These are phyloP conservation scores for Drosophila truncata DNA, from an alignment of 1,140 invertebrate species.

Conservation along the genomic window DNA sequence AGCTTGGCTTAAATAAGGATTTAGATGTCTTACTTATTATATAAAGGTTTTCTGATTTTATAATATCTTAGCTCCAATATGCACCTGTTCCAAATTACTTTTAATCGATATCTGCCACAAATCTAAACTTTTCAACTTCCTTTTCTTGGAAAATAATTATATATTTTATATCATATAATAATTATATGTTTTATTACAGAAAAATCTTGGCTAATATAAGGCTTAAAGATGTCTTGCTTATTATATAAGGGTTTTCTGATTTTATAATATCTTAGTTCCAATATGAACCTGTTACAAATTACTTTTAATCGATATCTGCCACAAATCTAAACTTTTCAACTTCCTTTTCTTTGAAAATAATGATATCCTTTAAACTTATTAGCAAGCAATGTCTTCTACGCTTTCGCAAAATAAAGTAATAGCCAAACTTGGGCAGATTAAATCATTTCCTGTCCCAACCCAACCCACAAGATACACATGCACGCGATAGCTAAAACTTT, in stretches of 20 bases:
- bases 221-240: too few species aligned
- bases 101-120: slow-evolving; percentile 2
- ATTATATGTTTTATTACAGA: too few species aligned
- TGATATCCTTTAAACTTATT: slow-evolving; percentile 37
- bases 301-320: slow-evolving; percentile 1
- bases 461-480: slow-evolving; percentile 29
- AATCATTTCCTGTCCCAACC: slow-evolving; percentile 63
- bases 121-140: slow-evolving; percentile 7
- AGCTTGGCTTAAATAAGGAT: background rate
- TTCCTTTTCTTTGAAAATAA: slow-evolving; percentile 14
- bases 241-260: background rate
- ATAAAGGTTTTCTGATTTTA: background rate
- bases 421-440: slow-evolving; percentile 67
- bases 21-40: too few species aligned
- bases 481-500: slow-evolving; percentile 54
- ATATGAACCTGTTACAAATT: background rate
- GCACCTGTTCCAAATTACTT: background rate
- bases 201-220: too few species aligned
- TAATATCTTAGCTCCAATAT: too few species aligned
- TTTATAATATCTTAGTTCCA: too few species aligned
- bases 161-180: too few species aligned
- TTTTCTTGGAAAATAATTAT: slow-evolving; percentile 20
- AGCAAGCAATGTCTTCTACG: slow-evolving; percentile 25
- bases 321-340: slow-evolving; percentile 6
- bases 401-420: slow-evolving; percentile 29